Conservation (phyloP, 23 tunicate genomes). For the Trididemnum nubilum region DNA sequence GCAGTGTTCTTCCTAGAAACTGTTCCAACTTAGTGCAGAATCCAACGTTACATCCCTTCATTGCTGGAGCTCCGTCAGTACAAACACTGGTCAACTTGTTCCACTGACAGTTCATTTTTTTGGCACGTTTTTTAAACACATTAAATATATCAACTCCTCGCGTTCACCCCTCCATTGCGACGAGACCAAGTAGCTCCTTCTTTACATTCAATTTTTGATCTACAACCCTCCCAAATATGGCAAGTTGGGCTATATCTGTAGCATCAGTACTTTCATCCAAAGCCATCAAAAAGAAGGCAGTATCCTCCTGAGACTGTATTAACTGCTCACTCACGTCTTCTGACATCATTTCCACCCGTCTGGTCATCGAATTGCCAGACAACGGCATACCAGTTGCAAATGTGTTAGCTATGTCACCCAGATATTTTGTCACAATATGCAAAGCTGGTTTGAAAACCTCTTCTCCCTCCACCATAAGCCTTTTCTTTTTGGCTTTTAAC, state of each 20-base stretch:
- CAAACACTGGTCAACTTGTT: too few relatives aligned
- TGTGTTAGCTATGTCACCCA: neutral
- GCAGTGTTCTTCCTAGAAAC: too few relatives aligned
- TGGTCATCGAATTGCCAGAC: neutral
- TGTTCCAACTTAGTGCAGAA: too few relatives aligned
- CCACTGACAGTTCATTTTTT: neutral
- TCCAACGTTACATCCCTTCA: too few relatives aligned
- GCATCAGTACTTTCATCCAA: too few relatives aligned
- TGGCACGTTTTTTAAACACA: neutral
- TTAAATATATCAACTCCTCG: constrained; percentile 5
- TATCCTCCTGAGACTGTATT: neutral
- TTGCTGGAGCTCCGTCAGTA: too few relatives aligned
- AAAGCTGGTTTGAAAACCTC: neutral
- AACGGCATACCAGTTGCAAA: neutral
- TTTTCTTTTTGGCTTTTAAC: neutral
- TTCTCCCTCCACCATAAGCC: neutral
- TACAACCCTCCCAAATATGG: too few relatives aligned
- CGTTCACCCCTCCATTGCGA: neutral
- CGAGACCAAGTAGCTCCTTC: neutral
- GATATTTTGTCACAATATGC: neutral
- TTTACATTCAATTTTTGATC: neutral
- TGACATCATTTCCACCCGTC: too few relatives aligned
- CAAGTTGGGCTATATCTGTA: too few relatives aligned
- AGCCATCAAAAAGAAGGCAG: neutral
- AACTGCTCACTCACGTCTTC: constrained; percentile 5